Evolutionary conservation across 2,888 invertebrate genomes (phyloP).

Genomic region (Xylota segnis): DNA sequence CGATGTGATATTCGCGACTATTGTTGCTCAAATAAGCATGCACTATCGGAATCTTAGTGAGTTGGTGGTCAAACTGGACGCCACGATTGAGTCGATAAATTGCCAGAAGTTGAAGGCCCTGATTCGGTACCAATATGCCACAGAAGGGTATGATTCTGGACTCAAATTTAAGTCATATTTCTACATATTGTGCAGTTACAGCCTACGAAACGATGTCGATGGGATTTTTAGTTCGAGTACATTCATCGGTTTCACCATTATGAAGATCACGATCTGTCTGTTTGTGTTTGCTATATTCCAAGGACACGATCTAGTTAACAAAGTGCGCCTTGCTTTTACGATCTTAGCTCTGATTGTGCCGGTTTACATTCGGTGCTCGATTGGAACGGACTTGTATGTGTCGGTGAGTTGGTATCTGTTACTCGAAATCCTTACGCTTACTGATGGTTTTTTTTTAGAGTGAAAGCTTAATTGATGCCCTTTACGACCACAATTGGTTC

Average conservation of each 20-base stretch:
- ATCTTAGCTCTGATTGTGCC: background rate
- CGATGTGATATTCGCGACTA: conserved; percentile 27
- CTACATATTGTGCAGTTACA: background rate
- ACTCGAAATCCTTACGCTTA: background rate
- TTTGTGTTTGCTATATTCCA: background rate
- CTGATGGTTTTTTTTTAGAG: conserved; percentile 6
- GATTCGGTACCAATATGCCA: conserved; percentile 33
- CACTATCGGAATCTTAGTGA: conserved; percentile 42
- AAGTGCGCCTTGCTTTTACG: background rate
- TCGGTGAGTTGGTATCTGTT: background rate
- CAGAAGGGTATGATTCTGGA: conserved; percentile 22
- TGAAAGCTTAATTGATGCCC: background rate
- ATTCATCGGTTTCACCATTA: conserved; percentile 22
- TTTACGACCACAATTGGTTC: conserved; percentile 37
- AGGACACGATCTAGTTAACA: background rate
- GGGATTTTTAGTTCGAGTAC: conserved; percentile 24
- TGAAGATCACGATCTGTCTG: conserved; percentile 18
- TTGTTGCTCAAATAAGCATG: conserved; percentile 39
- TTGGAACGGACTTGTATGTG: background rate
- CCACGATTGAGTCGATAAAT: background rate
- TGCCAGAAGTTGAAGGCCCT: background rate
- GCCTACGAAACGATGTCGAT: conserved; percentile 20
- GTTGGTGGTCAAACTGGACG: conserved; percentile 20
- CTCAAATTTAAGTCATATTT: background rate
- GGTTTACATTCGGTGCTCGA: conserved; percentile 9